Evolutionary conservation across 1,140 invertebrate species (phyloP).

Genomic region (Halyomorpha halys): DNA sequence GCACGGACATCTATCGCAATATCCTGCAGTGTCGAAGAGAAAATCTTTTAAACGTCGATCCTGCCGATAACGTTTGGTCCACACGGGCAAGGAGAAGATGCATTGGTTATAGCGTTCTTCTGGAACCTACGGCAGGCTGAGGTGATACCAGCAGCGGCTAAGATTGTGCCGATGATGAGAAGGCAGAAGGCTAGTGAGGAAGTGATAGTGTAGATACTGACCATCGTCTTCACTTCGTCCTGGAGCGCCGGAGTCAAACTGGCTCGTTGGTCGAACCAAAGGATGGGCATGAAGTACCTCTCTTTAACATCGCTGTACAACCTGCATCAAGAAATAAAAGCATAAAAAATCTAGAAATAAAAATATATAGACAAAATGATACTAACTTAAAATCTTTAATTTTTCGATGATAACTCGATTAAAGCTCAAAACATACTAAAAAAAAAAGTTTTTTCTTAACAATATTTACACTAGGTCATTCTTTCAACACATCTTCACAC

Average conservation of each 20-base stretch:
- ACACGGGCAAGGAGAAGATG: neutral
- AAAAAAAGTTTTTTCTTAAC: too few relatives aligned
- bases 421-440: too few relatives aligned
- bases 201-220: constrained; percentile 31
- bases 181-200: constrained; percentile 33
- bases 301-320: constrained; percentile 51
- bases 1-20: too few relatives aligned
- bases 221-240: constrained; percentile 33
- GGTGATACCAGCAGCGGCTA: constrained; percentile 5
- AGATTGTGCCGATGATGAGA: constrained; percentile 32
- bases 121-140: neutral
- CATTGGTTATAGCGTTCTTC: neutral
- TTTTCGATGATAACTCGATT: too few relatives aligned
- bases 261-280: constrained; percentile 65
- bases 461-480: too few relatives aligned
- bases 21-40: too few relatives aligned
- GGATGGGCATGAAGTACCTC: constrained; percentile 57
- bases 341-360: too few relatives aligned
- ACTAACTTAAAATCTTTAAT: too few relatives aligned
- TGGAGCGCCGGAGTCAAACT: constrained; percentile 44
- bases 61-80: neutral
- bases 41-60: neutral
- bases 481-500: too few relatives aligned
- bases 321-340: constrained; percentile 35
- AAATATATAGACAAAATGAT: too few relatives aligned